These are phyloP conservation scores for Emydoidea blandingii DNA, from an alignment of 2,797 vertebrate genomes.

Conservation along the genomic window DNA sequence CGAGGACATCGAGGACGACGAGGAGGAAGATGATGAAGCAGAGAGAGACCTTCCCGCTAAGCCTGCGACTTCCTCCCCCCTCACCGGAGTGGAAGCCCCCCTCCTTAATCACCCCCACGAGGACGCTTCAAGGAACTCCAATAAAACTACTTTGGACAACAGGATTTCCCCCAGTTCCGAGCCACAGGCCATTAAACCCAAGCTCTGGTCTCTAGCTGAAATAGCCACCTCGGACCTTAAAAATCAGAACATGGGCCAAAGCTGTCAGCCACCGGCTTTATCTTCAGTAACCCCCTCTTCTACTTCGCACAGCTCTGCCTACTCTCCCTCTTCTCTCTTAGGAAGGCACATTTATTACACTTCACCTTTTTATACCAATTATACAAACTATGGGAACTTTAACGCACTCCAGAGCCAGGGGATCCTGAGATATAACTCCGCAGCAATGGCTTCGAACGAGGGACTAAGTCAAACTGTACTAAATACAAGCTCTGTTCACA, in stretches of 20 bases:
- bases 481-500: slow-evolving; percentile 85
- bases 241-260: slow-evolving; percentile 85
- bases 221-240: slow-evolving; percentile 99
- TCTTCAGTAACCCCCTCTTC: slow-evolving; percentile 85
- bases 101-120: slow-evolving; percentile 87
- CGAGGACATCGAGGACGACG: slow-evolving; percentile 83
- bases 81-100: slow-evolving; percentile 91
- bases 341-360: slow-evolving; percentile 98
- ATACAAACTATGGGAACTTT: slow-evolving; percentile 98
- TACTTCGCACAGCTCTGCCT: slow-evolving; percentile 89
- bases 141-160: slow-evolving; percentile 80
- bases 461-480: slow-evolving; percentile 83
- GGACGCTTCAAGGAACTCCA: slow-evolving; percentile 75
- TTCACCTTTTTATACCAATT: slow-evolving; percentile 97
- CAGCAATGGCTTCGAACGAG: slow-evolving; percentile 87
- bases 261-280: slow-evolving; percentile 84
- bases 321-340: slow-evolving; percentile 92
- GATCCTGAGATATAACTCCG: slow-evolving; percentile 93
- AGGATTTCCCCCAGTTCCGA: slow-evolving; percentile 85
- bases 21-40: slow-evolving; percentile 68
- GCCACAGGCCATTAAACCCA: slow-evolving; percentile 90
- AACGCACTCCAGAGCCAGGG: slow-evolving; percentile 94
- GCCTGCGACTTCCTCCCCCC: slow-evolving; percentile 90
- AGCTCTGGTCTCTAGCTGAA: slow-evolving; percentile 97
- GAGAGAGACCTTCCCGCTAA: slow-evolving; percentile 83